Base-by-base conservation (phyloP, 2,888 invertebrate genomes). In the Amiota communis region DNA sequence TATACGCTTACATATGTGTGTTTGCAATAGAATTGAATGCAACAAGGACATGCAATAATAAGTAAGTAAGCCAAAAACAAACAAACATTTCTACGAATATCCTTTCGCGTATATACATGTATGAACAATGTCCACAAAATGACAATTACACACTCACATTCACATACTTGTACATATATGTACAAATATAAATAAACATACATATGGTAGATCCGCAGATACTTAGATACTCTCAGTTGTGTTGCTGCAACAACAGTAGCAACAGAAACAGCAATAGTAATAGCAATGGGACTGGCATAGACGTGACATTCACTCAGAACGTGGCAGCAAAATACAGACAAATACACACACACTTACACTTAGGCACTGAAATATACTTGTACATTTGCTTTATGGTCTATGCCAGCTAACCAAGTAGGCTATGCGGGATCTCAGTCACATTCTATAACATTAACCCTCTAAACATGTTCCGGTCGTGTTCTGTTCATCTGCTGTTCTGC, bases 271-370 rank as follows among this genome's bases (percentile, higher is more conserved):
- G 36, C 3, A 36, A 1, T 6, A 36, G 36, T 36, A 6, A 36
- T 36, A 36, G 36, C 36, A 36, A 36, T 36, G 36, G 8, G 36
- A 36, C 36, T 36, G 36, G 36, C 53, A 10, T n/a, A 53, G 53
- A 53, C 53, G 53, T 53, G 53, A 53, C 53, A 13, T 53, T 53
- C 53, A 53, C 13, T n/a, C 6, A 53, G 53, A 53, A 53, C 53
- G 53, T 53, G 53, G 53, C 1, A 53, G 53, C 53, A 53, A 53
- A 9, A 36, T 36, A 63, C 46, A 63, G 46, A 36, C 36, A 63
- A 12, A 36, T 12, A 36, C 46, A 36, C 63, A 36, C 63, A 63
- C 63, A 63, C 46, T 17, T 46, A 63, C 63, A 10, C 11, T 36
- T 9, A 63, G 20, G 3, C n/a, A n/a, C n/a, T n/a, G n/a, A n/a